Evolutionary conservation across 2,797 vertebrate genomes (phyloP).

Genomic region (Alouatta caraya): DNA sequence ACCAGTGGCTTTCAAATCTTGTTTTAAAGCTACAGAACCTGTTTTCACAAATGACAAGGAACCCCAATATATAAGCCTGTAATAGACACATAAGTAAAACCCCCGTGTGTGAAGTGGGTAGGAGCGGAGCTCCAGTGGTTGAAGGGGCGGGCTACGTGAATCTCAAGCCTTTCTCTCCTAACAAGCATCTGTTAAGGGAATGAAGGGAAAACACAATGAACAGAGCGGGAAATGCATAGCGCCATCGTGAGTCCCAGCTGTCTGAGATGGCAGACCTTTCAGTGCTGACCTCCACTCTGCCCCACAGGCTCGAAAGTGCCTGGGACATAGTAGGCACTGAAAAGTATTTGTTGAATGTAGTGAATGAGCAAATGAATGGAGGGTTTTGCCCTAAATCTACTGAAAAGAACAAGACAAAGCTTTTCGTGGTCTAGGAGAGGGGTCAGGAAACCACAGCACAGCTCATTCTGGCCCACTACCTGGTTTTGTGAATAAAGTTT

Average conservation of each 20-base stretch:
- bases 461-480: background rate
- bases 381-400: background rate
- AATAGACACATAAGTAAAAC: background rate
- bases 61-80: background rate
- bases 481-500: background rate
- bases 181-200: background rate
- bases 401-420: background rate
- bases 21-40: background rate
- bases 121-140: background rate
- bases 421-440: background rate
- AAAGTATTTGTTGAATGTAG: background rate
- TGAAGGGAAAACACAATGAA: background rate
- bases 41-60: background rate
- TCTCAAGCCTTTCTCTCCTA: background rate
- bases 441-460: background rate
- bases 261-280: background rate
- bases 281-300: fast-evolving
- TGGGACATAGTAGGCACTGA: background rate
- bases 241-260: too few species aligned
- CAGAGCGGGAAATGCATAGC: too few species aligned
- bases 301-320: background rate
- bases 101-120: background rate
- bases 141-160: background rate
- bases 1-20: background rate
- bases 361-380: background rate